Percentiles rank a stretch among this genome's conserved stretches.
Evolutionary conservation across 1,140 invertebrate genomes (phyloP).

Genomic region (Brachionus manjavacas): DNA sequence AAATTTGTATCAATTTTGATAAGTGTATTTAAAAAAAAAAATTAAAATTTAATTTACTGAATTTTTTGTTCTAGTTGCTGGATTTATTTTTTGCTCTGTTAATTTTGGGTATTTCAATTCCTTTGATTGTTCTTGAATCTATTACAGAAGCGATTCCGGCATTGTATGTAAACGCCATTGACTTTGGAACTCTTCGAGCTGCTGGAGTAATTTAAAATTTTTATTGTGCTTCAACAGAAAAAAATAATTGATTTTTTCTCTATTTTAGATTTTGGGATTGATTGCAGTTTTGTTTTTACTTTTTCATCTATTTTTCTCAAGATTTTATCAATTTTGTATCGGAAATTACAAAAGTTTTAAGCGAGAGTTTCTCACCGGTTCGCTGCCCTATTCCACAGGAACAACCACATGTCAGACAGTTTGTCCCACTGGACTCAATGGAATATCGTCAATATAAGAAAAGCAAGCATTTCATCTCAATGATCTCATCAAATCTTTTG

Average conservation of each 20-base stretch:
- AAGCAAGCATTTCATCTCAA: neutral
- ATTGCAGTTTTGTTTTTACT: slow-evolving; percentile 7
- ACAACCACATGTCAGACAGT: neutral
- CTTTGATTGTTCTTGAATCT: neutral
- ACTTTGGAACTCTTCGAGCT: neutral
- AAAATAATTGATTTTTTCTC: neutral
- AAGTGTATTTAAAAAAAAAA: neutral
- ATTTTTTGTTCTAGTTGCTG: neutral
- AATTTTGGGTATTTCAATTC: neutral
- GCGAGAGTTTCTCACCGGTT: slow-evolving; percentile 3
- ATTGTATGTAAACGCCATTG: neutral
- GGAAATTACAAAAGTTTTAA: slow-evolving; percentile 31
- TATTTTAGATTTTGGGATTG: neutral
- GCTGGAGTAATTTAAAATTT: neutral
- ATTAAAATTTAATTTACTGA: neutral
- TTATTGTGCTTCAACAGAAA: neutral
- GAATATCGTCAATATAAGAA: neutral
- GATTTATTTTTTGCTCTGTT: slow-evolving; percentile 19
- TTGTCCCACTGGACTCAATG: neutral
- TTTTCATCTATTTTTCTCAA: slow-evolving; percentile 20
- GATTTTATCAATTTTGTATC: slow-evolving; percentile 30
- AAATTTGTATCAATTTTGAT: slow-evolving; percentile 24
- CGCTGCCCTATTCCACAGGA: neutral
- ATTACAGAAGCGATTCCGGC: neutral
- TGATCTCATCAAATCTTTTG: neutral